Evolutionary conservation across 2,888 invertebrate genomes (phyloP).

Genomic region (Drosophila anomalata): DNA sequence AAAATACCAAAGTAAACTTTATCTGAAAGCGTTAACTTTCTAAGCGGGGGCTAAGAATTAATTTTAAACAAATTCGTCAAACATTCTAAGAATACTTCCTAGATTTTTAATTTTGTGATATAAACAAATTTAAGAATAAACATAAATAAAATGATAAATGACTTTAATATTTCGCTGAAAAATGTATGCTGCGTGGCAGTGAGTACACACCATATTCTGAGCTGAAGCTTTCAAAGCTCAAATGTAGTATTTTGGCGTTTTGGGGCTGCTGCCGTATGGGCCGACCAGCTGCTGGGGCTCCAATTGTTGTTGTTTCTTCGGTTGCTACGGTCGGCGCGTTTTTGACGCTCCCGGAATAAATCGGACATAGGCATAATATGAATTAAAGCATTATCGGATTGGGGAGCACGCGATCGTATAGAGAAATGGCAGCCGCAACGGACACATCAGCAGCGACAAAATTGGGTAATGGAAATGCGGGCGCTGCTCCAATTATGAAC

Average conservation of each 20-base stretch:
- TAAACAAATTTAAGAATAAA: background rate
- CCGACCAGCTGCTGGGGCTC: background rate
- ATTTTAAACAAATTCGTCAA: too few relatives aligned
- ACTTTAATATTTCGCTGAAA: background rate
- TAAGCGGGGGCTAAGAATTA: too few relatives aligned
- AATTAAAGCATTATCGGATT: constrained; percentile 21
- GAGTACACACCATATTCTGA: background rate
- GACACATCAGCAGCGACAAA: constrained; percentile 36
- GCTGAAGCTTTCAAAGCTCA: background rate
- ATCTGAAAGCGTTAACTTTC: too few relatives aligned
- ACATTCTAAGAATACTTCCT: too few relatives aligned
- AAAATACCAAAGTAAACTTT: too few relatives aligned
- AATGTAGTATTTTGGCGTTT: constrained; percentile 7
- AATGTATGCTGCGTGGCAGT: background rate
- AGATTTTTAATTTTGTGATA: too few relatives aligned
- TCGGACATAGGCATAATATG: constrained; percentile 26
- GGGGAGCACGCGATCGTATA: constrained; percentile 23
- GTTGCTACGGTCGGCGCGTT: constrained; percentile 27
- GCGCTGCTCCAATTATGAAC: constrained; percentile 1
- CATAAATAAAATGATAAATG: too few relatives aligned
- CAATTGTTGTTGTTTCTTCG: constrained; percentile 16
- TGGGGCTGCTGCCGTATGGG: background rate
- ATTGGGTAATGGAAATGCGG: constrained; percentile 47
- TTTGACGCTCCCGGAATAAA: constrained; percentile 22
- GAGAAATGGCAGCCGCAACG: constrained; percentile 28